Base-by-base conservation (phyloP, 2,797 vertebrate genomes). In the Lacerta agilis region DNA sequence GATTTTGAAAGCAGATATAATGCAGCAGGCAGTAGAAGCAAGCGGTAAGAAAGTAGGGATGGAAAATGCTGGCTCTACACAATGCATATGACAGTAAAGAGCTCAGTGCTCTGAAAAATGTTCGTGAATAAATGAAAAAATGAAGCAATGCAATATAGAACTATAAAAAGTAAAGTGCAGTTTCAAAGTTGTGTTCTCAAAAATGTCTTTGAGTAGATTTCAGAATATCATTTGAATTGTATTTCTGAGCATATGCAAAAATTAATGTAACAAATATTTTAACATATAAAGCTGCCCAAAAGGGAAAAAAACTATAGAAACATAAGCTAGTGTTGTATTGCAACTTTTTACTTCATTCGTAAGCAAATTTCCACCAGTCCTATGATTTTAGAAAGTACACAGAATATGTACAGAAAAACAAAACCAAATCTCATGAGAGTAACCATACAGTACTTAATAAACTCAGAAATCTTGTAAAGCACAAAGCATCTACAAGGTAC, bases 281-380 rank as follows among this genome's bases (percentile, higher is more conserved):
- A 69, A 87, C 23, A 55, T 29, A 69, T 55, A 89, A 82, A 29
- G 11, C 41, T 76, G 67, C 15, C n/a, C 10, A 5, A 84, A 94
- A 94, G 79, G 93, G 95, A 93, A 85, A 92, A 94, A 87, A 81
- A 90, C 49, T 94, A 91, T 87, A 89, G 92, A 86, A 92, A 92
- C 88, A 89, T 87, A 88, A 91, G 72, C 38, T 90, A 93, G 90
- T 86, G 69, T 80, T 89, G 86, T 92, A 91, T 93, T 93, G 8
- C 75, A 93, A 92, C 81, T 71, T 94, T 96, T 96, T 96, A 97
- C 94, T 97, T 96, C 92, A 94, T 86, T 78, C 87, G 93, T 90
- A 87, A 91, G 96, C 90, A 95, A 76, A 92, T 86, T 93, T 93
- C 94, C 87, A 94, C 84, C 92, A 94, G 36, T 93, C 88, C 94